phyloP scores from a whole-genome alignment of 1,140 invertebrate genomes.

The Dendrolimus kikuchii region DNA sequence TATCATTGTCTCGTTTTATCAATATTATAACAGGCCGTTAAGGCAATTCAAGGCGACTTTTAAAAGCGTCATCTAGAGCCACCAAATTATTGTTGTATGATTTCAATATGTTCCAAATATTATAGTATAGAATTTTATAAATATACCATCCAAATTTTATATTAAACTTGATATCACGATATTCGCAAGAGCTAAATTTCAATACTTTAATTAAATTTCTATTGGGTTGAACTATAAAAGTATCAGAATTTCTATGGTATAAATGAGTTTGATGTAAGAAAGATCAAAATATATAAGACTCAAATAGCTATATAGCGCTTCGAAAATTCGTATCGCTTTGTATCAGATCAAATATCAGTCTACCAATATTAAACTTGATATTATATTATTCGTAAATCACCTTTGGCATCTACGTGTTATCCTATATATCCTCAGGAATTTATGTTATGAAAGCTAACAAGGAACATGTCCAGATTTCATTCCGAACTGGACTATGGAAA shows the following conservation, averaged over 20 bases:
- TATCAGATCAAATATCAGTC: neutral
- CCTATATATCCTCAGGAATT: too few species aligned
- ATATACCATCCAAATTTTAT: slow-evolving; percentile 5
- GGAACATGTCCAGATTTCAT: too few species aligned
- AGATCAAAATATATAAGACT: too few species aligned
- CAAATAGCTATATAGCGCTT: too few species aligned
- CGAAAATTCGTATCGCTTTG: slow-evolving; percentile 3
- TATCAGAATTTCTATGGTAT: too few species aligned
- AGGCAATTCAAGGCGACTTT: slow-evolving; percentile 52
- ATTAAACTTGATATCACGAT: slow-evolving; percentile 17
- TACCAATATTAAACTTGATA: neutral
- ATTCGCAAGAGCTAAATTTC: neutral
- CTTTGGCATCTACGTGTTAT: slow-evolving; percentile 4
- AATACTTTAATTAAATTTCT: neutral
- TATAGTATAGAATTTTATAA: too few species aligned
- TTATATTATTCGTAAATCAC: neutral
- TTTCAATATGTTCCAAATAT: slow-evolving; percentile 11
- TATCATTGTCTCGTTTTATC: slow-evolving; percentile 15
- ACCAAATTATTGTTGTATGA: slow-evolving; percentile 6
- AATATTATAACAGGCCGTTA: slow-evolving; percentile 29
- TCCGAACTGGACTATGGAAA: too few species aligned
- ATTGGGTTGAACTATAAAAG: too few species aligned
- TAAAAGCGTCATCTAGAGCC: slow-evolving; percentile 20
- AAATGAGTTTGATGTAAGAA: too few species aligned
- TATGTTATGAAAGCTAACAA: too few species aligned